A percentile compares a stretch with the other conserved stretches of the same genome.
Evolutionary conservation across 2,888 invertebrate species (phyloP).

Genomic region (Dioctria rufipes): DNA sequence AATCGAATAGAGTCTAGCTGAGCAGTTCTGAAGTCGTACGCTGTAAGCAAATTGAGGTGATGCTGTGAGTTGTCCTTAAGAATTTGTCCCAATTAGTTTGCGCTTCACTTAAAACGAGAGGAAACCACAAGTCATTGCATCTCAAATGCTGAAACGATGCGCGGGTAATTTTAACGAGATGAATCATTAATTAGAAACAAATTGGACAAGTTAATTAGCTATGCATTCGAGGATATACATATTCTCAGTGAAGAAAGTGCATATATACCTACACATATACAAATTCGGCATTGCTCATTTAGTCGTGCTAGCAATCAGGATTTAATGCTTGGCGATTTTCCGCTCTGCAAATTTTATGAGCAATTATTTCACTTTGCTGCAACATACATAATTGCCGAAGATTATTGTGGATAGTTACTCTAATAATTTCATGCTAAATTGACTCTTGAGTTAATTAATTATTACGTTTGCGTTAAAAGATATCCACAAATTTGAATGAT

Average conservation of each 20-base stretch:
- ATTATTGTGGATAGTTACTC: neutral
- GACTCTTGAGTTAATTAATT: too few relatives aligned
- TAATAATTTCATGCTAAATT: too few relatives aligned
- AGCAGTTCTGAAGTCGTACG: neutral
- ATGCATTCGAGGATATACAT: conserved; percentile 37
- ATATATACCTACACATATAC: neutral
- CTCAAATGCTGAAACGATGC: conserved; percentile 29
- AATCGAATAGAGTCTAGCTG: conserved; percentile 1
- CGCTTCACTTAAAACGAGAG: conserved; percentile 24
- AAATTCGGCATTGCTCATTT: neutral
- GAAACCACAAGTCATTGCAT: conserved; percentile 16
- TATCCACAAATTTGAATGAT: too few relatives aligned
- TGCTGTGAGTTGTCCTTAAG: conserved; percentile 33
- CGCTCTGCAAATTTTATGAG: conserved; percentile 5
- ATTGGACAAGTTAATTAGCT: conserved; percentile 59
- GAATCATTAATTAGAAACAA: conserved; percentile 60
- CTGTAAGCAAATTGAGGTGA: conserved; percentile 34
- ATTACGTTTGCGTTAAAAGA: too few relatives aligned
- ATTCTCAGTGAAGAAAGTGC: neutral
- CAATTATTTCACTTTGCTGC: conserved; percentile 1
- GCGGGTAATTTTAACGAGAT: conserved; percentile 53
- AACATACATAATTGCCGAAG: conserved; percentile 16
- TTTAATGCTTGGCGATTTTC: conserved; percentile 14
- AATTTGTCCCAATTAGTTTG: conserved; percentile 51
- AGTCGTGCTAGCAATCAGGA: neutral